Base-by-base conservation (phyloP, 2,113 vertebrate genomes). In the Clupea harengus region DNA sequence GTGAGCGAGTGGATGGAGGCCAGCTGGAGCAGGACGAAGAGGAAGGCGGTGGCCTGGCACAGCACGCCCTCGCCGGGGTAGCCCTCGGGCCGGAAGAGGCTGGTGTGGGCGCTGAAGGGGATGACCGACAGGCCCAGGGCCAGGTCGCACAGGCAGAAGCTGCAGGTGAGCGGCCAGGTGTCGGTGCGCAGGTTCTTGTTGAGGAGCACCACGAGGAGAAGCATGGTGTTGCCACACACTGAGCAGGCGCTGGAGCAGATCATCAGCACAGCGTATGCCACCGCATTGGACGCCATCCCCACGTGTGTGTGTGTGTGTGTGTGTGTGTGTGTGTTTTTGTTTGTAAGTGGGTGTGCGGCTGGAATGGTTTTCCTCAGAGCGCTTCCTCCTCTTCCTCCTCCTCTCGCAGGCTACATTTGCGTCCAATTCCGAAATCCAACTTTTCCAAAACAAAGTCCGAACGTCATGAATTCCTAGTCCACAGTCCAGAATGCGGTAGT, bases 121-220 rank as follows among this genome's bases (percentile, higher is more conserved):
- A 95, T 81, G 64, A 87, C 50, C 32, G 88, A 86, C 32, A 96
- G 88, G n/a, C 93, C 94, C 1, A 95, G 89, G 4, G 91, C 89
- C 86, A 96, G 91, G 91, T 96, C 94, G 9, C 94, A 93, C 60
- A 94, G 80, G 84, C 92, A 85, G 84, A 91, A 89, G 89, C 95
- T 96, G 44, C 95, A 81, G 0, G 90, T 91, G 44, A 95, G 82
- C 46, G 85, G 88, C 91, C 91, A 90, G 0, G 93, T 92, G 80
- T 95, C 93, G 0, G 89, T 91, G 28, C 86, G 90, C 0, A 95
- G 90, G 46, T 92, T 94, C 46, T 86, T 90, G 90, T 95, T 91
- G 32, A 93, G 91, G 5, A 92, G 85, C 32, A 94, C 88, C 52
- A 93, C 85, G 64, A 95, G 85, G 8, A 95, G 90, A 2, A 95